Conservation (phyloP, 2,113 vertebrate genomes). For the Aldabrachelys gigantea region DNA sequence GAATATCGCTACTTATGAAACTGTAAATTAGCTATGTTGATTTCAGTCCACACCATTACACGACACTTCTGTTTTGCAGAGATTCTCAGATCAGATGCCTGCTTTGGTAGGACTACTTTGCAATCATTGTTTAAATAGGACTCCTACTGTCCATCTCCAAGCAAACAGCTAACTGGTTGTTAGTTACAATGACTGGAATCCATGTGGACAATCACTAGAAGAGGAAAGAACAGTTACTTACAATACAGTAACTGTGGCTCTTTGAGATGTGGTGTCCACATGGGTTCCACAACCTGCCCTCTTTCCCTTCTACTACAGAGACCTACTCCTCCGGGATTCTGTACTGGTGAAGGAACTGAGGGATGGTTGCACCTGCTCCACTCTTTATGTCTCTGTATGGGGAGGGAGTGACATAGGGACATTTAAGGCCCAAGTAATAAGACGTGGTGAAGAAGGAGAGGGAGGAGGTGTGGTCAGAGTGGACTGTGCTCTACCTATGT, state of each 20-base stretch:
- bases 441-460: background rate
- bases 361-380: background rate
- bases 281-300: background rate
- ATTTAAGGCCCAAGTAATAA: background rate
- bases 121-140: too few species aligned
- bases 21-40: too few species aligned
- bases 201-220: background rate
- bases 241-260: background rate
- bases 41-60: too few species aligned
- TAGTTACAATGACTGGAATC: background rate
- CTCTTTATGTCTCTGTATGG: background rate
- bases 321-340: background rate
- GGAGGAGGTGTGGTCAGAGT: background rate
- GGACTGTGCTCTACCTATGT: background rate
- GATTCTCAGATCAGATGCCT: too few species aligned
- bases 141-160: background rate
- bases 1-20: too few species aligned
- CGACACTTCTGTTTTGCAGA: too few species aligned
- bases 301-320: background rate
- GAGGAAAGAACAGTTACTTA: background rate
- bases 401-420: background rate
- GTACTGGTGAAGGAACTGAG: background rate
- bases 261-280: background rate
- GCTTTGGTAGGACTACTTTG: too few species aligned
- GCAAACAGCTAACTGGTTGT: background rate